Evolutionary conservation across 2,113 vertebrate genomes (phyloP).

Genomic region (Pachyramphus minor): DNA sequence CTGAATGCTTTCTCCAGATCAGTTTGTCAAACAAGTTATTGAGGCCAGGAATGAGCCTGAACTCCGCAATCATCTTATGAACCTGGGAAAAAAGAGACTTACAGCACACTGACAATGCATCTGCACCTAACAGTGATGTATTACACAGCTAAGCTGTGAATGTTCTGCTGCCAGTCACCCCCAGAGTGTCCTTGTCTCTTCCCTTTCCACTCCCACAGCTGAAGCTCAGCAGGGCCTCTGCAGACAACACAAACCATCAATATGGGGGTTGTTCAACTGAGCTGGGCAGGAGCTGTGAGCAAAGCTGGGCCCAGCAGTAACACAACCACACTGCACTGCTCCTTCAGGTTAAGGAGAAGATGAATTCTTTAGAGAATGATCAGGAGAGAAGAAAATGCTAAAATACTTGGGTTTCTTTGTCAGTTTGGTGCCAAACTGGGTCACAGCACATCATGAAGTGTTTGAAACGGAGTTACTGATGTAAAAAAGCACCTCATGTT

Average conservation of each 20-base stretch:
- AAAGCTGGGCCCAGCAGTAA: background rate
- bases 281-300: background rate
- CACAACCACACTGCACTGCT: background rate
- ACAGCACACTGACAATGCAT: background rate
- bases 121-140: background rate
- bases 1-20: slow-evolving; percentile 96
- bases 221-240: background rate
- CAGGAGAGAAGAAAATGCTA: background rate
- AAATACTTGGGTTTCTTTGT: background rate
- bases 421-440: background rate
- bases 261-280: background rate
- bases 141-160: background rate
- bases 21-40: slow-evolving; percentile 98
- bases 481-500: background rate
- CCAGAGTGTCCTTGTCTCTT: background rate
- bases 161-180: background rate
- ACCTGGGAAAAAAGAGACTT: slow-evolving; percentile 76
- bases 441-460: fast-evolving
- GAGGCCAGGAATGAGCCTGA: slow-evolving; percentile 93
- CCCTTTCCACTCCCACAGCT: background rate
- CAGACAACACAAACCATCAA: background rate
- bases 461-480: background rate
- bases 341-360: background rate
- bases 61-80: slow-evolving; percentile 97
- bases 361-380: background rate